Evolutionary conservation across 2,113 vertebrate species (phyloP), one percentile per base, ranked within the genome.

Genomic region (Labeo rohita): DNA sequence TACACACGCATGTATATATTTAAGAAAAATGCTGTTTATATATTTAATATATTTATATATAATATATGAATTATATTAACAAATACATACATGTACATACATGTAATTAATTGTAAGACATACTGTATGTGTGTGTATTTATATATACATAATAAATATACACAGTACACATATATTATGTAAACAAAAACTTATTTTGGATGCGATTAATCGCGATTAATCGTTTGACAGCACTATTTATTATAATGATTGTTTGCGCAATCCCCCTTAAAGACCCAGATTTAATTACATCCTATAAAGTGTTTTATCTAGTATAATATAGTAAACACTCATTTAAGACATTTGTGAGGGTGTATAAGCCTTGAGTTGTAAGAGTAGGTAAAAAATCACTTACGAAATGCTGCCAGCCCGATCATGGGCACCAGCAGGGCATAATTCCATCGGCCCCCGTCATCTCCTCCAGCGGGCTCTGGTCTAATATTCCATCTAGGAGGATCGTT

Each of bases 341-440:
- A 13, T 49, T 13, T 52, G 21, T 70, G 68, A 43, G 3, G 7
- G 15, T 43, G 66, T 39, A 43, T 28, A 28, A 28, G 28, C 28
- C 1, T 28, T 70, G 36, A 21, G 15, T 16, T 2, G 8, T 34
- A 18, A 9, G 39, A 4, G 18, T 28, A 43, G 6, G 77, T 63
- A 61, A 72, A 81, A 13, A 45, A 11, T 10, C n/a, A 97, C 98
- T 98, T 93, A 99, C 98, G 97, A 91, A 99, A 99, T 8, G 98
- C 98, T 52, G 98, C 98, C 91, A 99, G 90, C 83, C 97, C 98
- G 91, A 99, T 93, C 97, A 98, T 97, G 6, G 98, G 98, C 23
- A 98, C 97, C 90, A 99, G 93, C 39, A 99, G 89, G 11, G 98
- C 98, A 59, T 99, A 99, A 92, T 99, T 99, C 98, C 98, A 99